phyloP scores from a whole-genome alignment of 1,140 invertebrate species.

The Hirudo medicinalis region DNA sequence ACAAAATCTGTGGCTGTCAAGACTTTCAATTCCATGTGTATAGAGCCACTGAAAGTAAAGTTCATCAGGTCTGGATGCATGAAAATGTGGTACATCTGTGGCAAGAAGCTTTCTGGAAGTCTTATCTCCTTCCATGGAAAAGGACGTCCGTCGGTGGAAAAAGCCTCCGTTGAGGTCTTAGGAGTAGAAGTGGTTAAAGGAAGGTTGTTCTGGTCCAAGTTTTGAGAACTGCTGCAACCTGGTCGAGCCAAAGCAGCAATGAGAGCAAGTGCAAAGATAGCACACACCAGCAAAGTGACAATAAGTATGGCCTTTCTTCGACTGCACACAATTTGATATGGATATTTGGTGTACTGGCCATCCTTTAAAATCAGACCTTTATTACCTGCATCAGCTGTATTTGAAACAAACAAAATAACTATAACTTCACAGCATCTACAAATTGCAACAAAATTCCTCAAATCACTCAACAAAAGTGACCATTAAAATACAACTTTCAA shows the following conservation, averaged over 20 bases:
- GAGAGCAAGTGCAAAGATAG: slow-evolving; percentile 65
- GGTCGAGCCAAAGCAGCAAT: slow-evolving; percentile 78
- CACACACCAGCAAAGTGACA: slow-evolving; percentile 58
- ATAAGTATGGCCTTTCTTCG: slow-evolving; percentile 67
- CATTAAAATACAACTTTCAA: no score
- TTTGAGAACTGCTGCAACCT: slow-evolving; percentile 13
- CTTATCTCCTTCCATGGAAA: slow-evolving; percentile 80
- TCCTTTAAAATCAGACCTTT: slow-evolving; percentile 45
- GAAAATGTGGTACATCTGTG: slow-evolving; percentile 70
- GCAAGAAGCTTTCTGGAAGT: slow-evolving; percentile 64
- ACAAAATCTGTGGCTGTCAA: slow-evolving; percentile 72
- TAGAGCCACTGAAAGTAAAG: slow-evolving; percentile 42
- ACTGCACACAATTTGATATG: slow-evolving; percentile 63
- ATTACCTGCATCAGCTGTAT: slow-evolving; percentile 56
- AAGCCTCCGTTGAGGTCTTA: slow-evolving; percentile 1
- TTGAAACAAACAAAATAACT: slow-evolving; percentile 35
- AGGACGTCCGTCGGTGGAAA: slow-evolving; percentile 43
- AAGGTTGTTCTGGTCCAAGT: background rate
- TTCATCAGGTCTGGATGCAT: slow-evolving; percentile 86
- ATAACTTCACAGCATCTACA: no score
- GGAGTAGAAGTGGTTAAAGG: no score
- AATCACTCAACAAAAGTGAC: no score
- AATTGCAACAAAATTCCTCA: no score
- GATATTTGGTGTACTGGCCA: slow-evolving; percentile 55
- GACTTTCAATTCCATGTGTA: slow-evolving; percentile 47